phyloP scores from a whole-genome alignment of 2,113 vertebrate species.

The Lipophrys pholis region DNA sequence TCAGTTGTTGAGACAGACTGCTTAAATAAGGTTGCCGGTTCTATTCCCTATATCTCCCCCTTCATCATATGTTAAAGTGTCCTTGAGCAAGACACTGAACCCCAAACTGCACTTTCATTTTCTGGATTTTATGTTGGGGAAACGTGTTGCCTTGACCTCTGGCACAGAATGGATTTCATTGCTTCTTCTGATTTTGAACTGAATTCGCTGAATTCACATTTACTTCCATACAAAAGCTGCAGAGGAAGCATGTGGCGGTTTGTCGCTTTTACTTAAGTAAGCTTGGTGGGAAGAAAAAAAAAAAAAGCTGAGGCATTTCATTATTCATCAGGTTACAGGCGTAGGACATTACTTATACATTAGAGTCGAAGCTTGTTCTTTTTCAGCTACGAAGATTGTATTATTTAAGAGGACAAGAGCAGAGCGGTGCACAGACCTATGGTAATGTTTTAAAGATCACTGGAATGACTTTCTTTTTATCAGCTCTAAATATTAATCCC shows the following conservation, averaged over 20 bases:
- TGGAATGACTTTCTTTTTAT: conserved; percentile 46
- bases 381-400: conserved; percentile 64
- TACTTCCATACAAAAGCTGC: neutral
- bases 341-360: conserved; percentile 75
- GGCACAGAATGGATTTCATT: too few relatives aligned
- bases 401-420: conserved; percentile 76
- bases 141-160: too few relatives aligned
- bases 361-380: conserved; percentile 67
- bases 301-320: conserved; percentile 43
- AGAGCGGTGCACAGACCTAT: conserved; percentile 51
- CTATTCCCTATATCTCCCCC: too few relatives aligned
- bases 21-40: too few relatives aligned
- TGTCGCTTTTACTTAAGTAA: conserved; percentile 30
- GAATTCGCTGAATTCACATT: too few relatives aligned
- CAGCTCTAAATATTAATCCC: conserved; percentile 47
- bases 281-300: neutral
- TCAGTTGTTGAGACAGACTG: too few relatives aligned
- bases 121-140: too few relatives aligned
- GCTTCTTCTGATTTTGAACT: too few relatives aligned
- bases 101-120: too few relatives aligned
- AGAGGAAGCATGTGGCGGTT: neutral
- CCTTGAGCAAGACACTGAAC: too few relatives aligned
- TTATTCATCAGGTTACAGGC: conserved; percentile 73
- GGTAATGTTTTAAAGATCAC: conserved; percentile 75
- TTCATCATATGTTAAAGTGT: too few relatives aligned